These are phyloP conservation scores for Diorhabda carinulata DNA, from an alignment of 1,140 invertebrate species.

Conservation along the genomic window DNA sequence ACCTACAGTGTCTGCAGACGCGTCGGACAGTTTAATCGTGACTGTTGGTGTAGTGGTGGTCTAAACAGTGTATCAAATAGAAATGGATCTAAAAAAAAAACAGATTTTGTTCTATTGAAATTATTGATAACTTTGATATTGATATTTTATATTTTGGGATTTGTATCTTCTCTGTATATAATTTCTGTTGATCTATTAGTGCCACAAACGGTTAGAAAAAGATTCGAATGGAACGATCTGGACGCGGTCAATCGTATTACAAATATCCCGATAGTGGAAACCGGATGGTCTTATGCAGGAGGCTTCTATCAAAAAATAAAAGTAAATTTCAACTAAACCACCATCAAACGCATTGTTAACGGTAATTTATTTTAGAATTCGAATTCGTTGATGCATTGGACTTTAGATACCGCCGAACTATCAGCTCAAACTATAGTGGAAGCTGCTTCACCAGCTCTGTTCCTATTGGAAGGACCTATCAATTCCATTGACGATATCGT, in stretches of 20 bases:
- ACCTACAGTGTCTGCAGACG: too few species aligned
- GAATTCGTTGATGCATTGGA: slow-evolving; percentile 68
- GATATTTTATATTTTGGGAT: too few species aligned
- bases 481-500: slow-evolving; percentile 68
- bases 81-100: too few species aligned
- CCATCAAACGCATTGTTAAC: too few species aligned
- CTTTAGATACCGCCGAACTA: slow-evolving; percentile 66
- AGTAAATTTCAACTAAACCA: slow-evolving; percentile 48
- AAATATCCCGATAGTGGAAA: slow-evolving; percentile 68
- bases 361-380: slow-evolving; percentile 52
- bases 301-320: slow-evolving; percentile 66
- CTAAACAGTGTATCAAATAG: too few species aligned
- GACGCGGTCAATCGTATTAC: slow-evolving; percentile 64
- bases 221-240: slow-evolving; percentile 47
- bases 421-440: slow-evolving; percentile 64
- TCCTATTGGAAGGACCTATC: slow-evolving; percentile 64
- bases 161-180: too few species aligned
- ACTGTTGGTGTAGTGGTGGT: too few species aligned
- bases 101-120: too few species aligned
- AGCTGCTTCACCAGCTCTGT: slow-evolving; percentile 62
- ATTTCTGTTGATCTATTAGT: too few species aligned
- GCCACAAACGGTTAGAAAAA: too few species aligned
- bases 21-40: too few species aligned
- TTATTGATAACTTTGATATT: too few species aligned
- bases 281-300: slow-evolving; percentile 63